phyloP scores from a whole-genome alignment of 2,797 vertebrate genomes.

The Furcifer pardalis region DNA sequence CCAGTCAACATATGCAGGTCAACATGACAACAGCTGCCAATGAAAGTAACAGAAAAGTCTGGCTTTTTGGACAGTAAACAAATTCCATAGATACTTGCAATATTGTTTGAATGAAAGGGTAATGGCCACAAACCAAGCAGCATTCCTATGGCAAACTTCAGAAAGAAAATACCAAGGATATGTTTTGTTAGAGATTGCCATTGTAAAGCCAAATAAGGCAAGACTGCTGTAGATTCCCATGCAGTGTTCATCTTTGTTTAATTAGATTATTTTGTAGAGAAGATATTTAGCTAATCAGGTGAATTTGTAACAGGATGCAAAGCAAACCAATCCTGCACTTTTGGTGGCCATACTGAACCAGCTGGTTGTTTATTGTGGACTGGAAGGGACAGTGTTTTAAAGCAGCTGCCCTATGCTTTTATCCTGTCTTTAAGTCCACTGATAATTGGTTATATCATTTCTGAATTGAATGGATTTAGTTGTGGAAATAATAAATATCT shows the following conservation, averaged over 20 bases:
- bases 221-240: background rate
- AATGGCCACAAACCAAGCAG: background rate
- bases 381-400: background rate
- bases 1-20: background rate
- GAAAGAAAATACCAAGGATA: background rate
- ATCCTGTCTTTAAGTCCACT: background rate
- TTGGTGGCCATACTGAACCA: background rate
- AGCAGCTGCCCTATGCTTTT: background rate
- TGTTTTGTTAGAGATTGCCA: background rate
- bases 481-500: no score
- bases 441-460: no score
- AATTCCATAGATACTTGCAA: background rate
- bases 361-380: background rate
- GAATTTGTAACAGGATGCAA: background rate
- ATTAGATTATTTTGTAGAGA: no score
- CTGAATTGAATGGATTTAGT: no score
- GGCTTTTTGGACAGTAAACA: background rate
- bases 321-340: background rate
- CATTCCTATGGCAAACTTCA: background rate
- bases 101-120: background rate
- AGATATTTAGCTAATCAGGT: no score
- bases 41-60: background rate
- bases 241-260: no score
- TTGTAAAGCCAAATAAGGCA: background rate
- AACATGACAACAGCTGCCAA: background rate